phyloP scores from a whole-genome alignment of 2,113 vertebrate genomes.

The Noctilio leporinus region DNA sequence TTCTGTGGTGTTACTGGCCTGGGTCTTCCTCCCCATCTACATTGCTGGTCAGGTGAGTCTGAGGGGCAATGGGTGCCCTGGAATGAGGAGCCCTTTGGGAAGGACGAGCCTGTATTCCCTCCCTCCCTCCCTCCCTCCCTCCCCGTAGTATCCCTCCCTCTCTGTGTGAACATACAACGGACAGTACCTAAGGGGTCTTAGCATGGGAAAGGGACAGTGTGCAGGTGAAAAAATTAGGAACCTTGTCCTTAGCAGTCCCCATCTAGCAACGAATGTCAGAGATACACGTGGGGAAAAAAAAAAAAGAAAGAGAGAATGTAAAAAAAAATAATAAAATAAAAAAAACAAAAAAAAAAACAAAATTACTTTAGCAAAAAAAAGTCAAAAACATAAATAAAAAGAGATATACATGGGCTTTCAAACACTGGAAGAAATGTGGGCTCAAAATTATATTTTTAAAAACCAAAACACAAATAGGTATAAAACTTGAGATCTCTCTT shows the following conservation, averaged over 20 bases:
- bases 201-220: accelerated
- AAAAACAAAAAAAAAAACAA: too few species aligned
- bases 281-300: accelerated
- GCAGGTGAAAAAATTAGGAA: neutral
- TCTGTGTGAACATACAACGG: too few species aligned
- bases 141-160: neutral
- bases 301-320: too few species aligned
- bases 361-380: too few species aligned
- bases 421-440: neutral
- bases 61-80: accelerated
- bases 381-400: too few species aligned
- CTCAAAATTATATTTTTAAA: neutral
- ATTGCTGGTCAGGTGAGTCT: conserved; percentile 89
- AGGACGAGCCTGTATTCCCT: neutral
- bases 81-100: neutral
- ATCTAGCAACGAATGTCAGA: accelerated
- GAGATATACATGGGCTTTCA: too few species aligned
- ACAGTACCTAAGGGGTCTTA: neutral
- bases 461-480: neutral
- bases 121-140: neutral
- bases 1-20: conserved; percentile 89
- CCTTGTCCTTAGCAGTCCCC: too few species aligned
- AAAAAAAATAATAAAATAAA: too few species aligned
- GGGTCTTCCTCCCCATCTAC: conserved; percentile 97
- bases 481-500: neutral